Evolutionary conservation across 2,888 invertebrate genomes (phyloP), one percentile per base, ranked within the genome.

Genomic region (Halocaridina rubra): DNA sequence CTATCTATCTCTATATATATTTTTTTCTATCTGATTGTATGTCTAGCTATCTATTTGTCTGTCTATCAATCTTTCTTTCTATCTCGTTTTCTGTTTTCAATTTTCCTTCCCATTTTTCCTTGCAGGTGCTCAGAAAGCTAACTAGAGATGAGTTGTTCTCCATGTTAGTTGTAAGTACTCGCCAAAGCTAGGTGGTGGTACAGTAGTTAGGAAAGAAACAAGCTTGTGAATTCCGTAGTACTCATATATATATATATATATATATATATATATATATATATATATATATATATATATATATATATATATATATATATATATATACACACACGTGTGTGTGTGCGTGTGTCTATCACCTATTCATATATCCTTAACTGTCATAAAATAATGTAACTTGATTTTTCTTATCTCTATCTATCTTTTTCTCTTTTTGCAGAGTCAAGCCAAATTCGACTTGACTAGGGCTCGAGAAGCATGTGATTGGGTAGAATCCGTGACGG

Each of bases 401-500:
- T 30, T 57, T 8, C 29, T 30, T 75, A 19, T 7, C 53, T 75
- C 29, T 30, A 27, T 75, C 24, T 22, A 39, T 53, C 16, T 4
- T 2, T 72, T 19, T n/a, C 33, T 72, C 39, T 24, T 46, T 72
- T 39, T 89, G 32, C 89, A 92, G 92, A 91, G 92, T 80, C 91
- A 92, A 88, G 92, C 92, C 33, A 91, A 92, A 87, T 92, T 92
- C 89, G 91, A 90, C 86, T 86, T 92, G 80, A 90, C 91, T 61
- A 90, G 92, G 87, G 92, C 92, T 0, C 89, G 90, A 72, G 91
- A 92, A 88, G 91, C 91, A 0, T 89, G 92, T 67, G 89, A 90
- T 3, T 92, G 92, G 92, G 90, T 92, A n/a, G 91, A 91, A 88
- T 90, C 90, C 16, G 90, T 91, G 3, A 89, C 91, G 16, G 90